Evolutionary conservation across 1,140 invertebrate species (phyloP), one percentile per base, ranked within the genome.

Genomic region (Zaprionus tsacasi): DNA sequence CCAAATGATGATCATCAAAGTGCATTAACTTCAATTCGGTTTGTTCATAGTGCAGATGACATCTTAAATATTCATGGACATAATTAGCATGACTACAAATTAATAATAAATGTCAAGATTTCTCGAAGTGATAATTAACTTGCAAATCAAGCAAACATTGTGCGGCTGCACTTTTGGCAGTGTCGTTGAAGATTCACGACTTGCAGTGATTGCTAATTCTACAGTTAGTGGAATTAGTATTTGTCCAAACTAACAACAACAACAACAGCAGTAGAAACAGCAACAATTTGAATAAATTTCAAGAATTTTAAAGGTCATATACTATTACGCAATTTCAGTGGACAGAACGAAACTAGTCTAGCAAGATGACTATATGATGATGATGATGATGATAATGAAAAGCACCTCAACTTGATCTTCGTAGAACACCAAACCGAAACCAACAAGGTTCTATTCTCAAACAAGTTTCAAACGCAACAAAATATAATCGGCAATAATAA

Each of bases 321-420:
- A 25, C 17, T 50, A 80, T 88, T 83, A 74, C 82, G 82, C 77
- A 79, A 80, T 52, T 50, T 50, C 10, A 11, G 45, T 50, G 45
- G 45, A 50, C 45, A 58, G 33, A 30, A 27, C 25, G 15, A 87
- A 89, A 88, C 73, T 78, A 52, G 83, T 89, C 76, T 71, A 58
- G 69, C 70, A 66, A 76, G 82, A 70, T 70, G 58, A 54, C 59
- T 60, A 64, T 54, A 66, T 79, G 85, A 70, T 83, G 89, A 78
- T 83, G 65, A 72, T 21, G 21, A 21, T 21, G 21, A 21, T 21
- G 85, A 70, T 83, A 88, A 78, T 83, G 65, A 72, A 78, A 70
- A 25, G 40, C 13, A 21, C 67, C 17, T 50, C 48, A 71, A 78
- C 69, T 78, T 88, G 82, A 78, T 87, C 85, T 88, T 89, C 61